Evolutionary conservation across 92 coral and sea anemone genomes (phyloP).

Genomic region (Ricordea florida): DNA sequence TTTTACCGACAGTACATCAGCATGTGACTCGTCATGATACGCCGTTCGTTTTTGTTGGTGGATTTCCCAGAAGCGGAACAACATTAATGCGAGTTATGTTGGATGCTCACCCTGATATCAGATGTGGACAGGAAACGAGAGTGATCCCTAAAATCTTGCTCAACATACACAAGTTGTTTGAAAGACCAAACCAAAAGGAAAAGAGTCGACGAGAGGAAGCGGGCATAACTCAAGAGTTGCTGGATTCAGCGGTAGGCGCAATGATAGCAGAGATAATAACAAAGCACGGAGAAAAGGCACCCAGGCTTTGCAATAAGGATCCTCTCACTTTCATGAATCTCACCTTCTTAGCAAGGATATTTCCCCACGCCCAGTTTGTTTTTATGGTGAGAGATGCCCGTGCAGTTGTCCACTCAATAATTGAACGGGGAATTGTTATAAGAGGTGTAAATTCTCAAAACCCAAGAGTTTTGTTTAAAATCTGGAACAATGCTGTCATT

Average conservation of each 20-base stretch:
- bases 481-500: slow-evolving; percentile 73
- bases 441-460: slow-evolving; percentile 60
- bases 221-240: slow-evolving; percentile 69
- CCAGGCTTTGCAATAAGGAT: slow-evolving; percentile 84
- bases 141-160: slow-evolving; percentile 85
- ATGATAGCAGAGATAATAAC: slow-evolving; percentile 74
- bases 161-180: slow-evolving; percentile 47
- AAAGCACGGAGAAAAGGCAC: slow-evolving; percentile 72
- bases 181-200: slow-evolving; percentile 39
- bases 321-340: slow-evolving; percentile 84
- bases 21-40: slow-evolving; percentile 20
- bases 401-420: slow-evolving; percentile 87
- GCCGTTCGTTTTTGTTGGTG: slow-evolving; percentile 92
- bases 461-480: slow-evolving; percentile 51
- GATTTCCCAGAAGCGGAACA: slow-evolving; percentile 97
- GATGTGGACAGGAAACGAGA: slow-evolving; percentile 97
- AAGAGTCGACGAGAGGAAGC: slow-evolving; percentile 76
- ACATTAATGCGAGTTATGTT: slow-evolving; percentile 94
- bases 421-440: slow-evolving; percentile 65
- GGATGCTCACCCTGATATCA: slow-evolving; percentile 89
- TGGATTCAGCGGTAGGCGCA: slow-evolving; percentile 83
- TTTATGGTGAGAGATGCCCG: slow-evolving; percentile 95
- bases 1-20: not conserved
- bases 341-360: slow-evolving; percentile 78
- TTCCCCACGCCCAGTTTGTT: slow-evolving; percentile 86